Conservation (phyloP, 1,140 invertebrate species). For the Drosophila ficusphila region DNA sequence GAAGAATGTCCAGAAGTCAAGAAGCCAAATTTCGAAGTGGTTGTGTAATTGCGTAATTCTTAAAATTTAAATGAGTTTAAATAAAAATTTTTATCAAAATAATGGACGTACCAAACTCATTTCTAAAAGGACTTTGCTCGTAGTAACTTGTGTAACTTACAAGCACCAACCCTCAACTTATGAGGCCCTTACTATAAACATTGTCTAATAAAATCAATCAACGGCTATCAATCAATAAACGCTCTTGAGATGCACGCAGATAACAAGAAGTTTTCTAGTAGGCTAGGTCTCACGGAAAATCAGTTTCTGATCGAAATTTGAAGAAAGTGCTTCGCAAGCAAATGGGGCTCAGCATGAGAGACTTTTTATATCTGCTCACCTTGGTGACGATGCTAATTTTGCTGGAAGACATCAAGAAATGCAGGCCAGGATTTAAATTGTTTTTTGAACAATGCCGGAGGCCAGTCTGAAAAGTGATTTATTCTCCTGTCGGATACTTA, state of each 20-base stretch:
- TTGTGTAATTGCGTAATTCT: no score
- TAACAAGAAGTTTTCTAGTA: not conserved
- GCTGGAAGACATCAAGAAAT: not conserved
- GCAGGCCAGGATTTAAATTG: not conserved
- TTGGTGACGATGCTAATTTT: not conserved
- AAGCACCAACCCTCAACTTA: no score
- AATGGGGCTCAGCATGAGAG: not conserved
- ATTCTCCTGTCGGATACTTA: no score
- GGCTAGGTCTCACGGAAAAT: not conserved
- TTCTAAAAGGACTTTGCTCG: no score
- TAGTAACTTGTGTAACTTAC: no score
- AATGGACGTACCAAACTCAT: no score
- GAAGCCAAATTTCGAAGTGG: no score
- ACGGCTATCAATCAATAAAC: not conserved
- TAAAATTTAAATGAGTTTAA: no score
- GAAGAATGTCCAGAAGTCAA: not conserved
- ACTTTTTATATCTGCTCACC: not conserved
- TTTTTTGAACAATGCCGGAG: constrained; percentile 8
- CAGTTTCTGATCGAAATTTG: not conserved
- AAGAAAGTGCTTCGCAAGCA: not conserved
- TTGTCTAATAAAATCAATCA: not conserved
- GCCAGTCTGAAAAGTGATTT: constrained; percentile 1
- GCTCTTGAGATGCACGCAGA: not conserved
- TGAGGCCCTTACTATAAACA: not conserved
- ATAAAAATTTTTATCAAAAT: no score